phyloP scores from a whole-genome alignment of 2,797 vertebrate species.

The Schizopygopsis pylzovi region DNA sequence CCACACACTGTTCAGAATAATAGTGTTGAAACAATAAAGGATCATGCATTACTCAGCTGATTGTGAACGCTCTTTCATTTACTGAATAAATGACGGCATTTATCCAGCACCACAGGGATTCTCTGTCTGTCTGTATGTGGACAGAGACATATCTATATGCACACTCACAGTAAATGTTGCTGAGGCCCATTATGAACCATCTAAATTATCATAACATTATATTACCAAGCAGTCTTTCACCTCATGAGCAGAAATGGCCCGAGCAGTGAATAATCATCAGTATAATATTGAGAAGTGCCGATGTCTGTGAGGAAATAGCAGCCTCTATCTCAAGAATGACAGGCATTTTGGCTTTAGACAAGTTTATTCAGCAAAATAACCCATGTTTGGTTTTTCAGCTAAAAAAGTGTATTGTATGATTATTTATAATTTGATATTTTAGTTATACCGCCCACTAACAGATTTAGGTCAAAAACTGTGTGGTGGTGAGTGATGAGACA shows the following conservation, averaged over 20 bases:
- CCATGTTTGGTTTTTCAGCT: background rate
- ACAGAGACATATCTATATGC: background rate
- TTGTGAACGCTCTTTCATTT: slow-evolving; percentile 22
- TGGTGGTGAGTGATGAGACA: background rate
- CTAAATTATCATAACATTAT: slow-evolving; percentile 36
- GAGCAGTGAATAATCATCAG: slow-evolving; percentile 24
- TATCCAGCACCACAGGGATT: slow-evolving; percentile 7
- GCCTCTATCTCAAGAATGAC: background rate
- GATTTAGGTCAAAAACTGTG: slow-evolving; percentile 8
- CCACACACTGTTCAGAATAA: slow-evolving; percentile 42
- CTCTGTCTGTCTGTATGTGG: slow-evolving; percentile 22
- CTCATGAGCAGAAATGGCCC: slow-evolving; percentile 25
- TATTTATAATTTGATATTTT: background rate
- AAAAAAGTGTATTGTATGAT: background rate
- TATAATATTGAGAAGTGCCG: slow-evolving; percentile 14
- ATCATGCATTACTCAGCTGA: slow-evolving; percentile 34
- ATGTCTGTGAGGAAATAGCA: background rate
- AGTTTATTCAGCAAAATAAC: background rate
- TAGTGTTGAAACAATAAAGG: slow-evolving; percentile 39
- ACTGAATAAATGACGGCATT: slow-evolving; percentile 26
- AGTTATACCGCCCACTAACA: background rate
- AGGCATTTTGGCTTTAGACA: background rate
- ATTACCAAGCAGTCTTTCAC: slow-evolving; percentile 34
- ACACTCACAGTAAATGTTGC: slow-evolving; percentile 35
- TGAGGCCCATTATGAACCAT: slow-evolving; percentile 37